Percentiles rank a stretch among this genome's conserved stretches.
Conservation (phyloP, 2,797 vertebrate genomes). For the Allobates femoralis region DNA sequence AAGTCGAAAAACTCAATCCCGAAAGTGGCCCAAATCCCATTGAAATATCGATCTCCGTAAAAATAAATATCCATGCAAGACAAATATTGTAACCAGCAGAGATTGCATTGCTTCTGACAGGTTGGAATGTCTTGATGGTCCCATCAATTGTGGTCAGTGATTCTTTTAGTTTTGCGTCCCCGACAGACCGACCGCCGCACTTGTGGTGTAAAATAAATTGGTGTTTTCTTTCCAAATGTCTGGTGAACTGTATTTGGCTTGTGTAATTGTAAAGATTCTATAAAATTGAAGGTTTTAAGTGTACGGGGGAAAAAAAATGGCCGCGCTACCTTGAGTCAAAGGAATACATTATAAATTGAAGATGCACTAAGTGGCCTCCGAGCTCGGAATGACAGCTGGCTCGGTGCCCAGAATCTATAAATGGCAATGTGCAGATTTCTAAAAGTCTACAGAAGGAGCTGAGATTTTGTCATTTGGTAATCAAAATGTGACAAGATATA, state of each 20-base stretch:
- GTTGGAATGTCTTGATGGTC: not conserved
- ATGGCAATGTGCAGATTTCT: constrained; percentile 50
- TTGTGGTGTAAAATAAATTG: constrained; percentile 32
- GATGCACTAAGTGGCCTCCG: constrained; percentile 47
- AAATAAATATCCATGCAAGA: no score
- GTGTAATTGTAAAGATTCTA: constrained; percentile 48
- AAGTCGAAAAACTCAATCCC: no score
- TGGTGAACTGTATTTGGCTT: constrained; percentile 31
- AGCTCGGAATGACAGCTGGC: constrained; percentile 51
- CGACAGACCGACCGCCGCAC: not conserved
- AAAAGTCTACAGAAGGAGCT: constrained; percentile 31
- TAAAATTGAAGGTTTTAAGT: constrained; percentile 53
- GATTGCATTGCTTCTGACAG: not conserved
- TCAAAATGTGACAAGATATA: constrained; percentile 54
- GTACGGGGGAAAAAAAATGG: constrained; percentile 35
- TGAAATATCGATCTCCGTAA: no score
- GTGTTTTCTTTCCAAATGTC: constrained; percentile 48
- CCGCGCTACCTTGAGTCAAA: constrained; percentile 51
- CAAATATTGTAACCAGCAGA: not conserved
- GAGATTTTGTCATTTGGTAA: constrained; percentile 51
- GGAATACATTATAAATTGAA: constrained; percentile 60
- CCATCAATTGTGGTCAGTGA: not conserved
- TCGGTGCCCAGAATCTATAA: constrained; percentile 52
- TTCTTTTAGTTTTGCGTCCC: not conserved
- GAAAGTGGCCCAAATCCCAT: no score